Evolutionary conservation across 1,140 invertebrate species (phyloP), one percentile per base, ranked within the genome.

Genomic region (Apolygus lucorum): DNA sequence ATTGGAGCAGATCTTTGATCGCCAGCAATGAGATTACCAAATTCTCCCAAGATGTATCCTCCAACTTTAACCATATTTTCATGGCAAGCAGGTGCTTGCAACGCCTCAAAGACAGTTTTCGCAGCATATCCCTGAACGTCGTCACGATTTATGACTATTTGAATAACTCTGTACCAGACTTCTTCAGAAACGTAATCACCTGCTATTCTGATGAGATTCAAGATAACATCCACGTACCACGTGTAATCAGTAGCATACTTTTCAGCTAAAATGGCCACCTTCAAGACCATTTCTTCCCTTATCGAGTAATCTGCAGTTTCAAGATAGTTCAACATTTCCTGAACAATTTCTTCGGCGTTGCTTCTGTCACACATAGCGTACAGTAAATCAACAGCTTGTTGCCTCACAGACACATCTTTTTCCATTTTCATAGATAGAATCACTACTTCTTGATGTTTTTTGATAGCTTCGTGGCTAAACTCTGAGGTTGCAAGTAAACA

Each of bases 31-130:
- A 99, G 84, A 83, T 99, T 99, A 28, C 98, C 98, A 84, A 99
- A 99, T 82, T 99, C 98, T 68, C 98, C 98, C 52, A 99, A 84
- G 75, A 99, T 99, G 76, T 99, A 99, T 27, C 96, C 98, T 67
- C 97, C 97, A 59, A 99, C 98, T 87, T 99, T 99, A 0, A 99
- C 97, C 97, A 99, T 99, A 80, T 99, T 99, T 83, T 99, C 98
- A 81, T 99, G 98, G 78, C 97, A 99, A 63, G 97, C 96, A 27
- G 95, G 95, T 54, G 96, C 95, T 85, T 98, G 95, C 63, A 99
- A 80, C 22, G 85, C 84, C 81, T 99, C 97, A 84, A 99, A 99
- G 2, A 99, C 96, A 34, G 97, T 99, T 84, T 99, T 99, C 4
- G 98, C 96, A 62, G 98, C 96, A 82, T 99, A 99, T 22, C 96